Base-by-base conservation (phyloP, 2,797 vertebrate genomes). In the Helostoma temminkii region DNA sequence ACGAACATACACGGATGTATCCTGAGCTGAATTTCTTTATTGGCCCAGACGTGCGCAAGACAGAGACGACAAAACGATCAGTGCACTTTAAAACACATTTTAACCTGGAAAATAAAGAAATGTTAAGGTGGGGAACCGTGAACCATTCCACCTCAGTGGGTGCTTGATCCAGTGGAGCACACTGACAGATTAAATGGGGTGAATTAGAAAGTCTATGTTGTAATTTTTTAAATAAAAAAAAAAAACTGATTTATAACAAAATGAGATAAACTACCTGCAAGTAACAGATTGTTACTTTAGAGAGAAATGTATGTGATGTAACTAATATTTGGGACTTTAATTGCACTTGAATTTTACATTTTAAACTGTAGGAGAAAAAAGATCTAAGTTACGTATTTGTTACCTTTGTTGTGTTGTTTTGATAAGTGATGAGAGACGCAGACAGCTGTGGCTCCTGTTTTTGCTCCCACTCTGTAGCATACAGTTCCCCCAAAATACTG, bases 331-430 rank as follows among this genome's bases (percentile, higher is more conserved):
- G 94, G 94, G 93, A 93, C 92, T 92, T 95, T 92, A 94, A 94
- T 95, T 95, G 94, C 93, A 95, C 92, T 95, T 95, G 93, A 95
- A 94, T 93, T 94, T 94, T 91, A 82, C 94, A 92, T 92, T 93
- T 90, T 91, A 89, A 92, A 89, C 86, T 89, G 85, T 92, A 92
- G 83, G 80, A 37, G 32, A 7, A 57, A 47, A 77, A 82, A 85
- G 62, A 80, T 81, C 66, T 70, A 81, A 72, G 84, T 91, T 91
- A 60, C 80, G 67, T 88, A 69, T 85, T 87, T 86, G 82, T 86
- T 88, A 78, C 77, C 80, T 81, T 89, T 76, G 72, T 74, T 76
- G 75, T 92, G 85, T 92, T 91, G 86, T 93, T 91, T 88, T 90
- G 61, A 91, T 84, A 84, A 60, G 72, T 30, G 65, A 73, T 73